Conservation (phyloP, 2,113 vertebrate species). For the Hippotragus niger region DNA sequence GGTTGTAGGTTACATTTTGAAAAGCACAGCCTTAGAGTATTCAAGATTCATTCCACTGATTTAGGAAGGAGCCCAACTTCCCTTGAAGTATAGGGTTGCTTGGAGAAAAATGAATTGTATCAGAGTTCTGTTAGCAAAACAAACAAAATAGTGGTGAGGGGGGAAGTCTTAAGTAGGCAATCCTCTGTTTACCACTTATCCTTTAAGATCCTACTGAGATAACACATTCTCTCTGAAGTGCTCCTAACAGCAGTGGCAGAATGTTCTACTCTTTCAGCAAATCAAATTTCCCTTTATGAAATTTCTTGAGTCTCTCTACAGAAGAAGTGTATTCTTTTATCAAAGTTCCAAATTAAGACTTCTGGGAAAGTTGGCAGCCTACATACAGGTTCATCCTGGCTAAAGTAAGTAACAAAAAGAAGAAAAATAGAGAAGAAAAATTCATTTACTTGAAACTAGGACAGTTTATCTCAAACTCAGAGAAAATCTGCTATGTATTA, state of each 20-base stretch:
- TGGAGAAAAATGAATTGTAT: neutral
- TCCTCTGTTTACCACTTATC: neutral
- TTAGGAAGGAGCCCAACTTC: neutral
- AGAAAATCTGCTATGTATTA: neutral
- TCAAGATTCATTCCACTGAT: neutral
- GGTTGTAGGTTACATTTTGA: neutral
- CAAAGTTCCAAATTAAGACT: neutral
- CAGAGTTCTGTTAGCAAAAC: neutral
- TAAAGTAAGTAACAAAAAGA: neutral
- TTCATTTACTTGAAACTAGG: neutral
- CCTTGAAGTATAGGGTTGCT: neutral
- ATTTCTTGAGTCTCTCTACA: neutral
- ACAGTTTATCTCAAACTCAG: neutral
- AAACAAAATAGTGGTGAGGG: neutral
- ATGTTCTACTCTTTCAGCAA: neutral
- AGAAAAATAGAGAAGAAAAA: neutral
- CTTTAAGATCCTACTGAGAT: neutral
- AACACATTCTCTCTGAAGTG: neutral
- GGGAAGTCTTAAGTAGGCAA: neutral
- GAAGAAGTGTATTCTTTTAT: neutral
- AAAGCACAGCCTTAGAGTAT: neutral
- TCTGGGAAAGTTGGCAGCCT: neutral
- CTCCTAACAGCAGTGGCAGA: neutral
- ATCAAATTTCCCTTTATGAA: neutral
- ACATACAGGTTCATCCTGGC: neutral